Evolutionary conservation across 2,113 vertebrate genomes (phyloP), one percentile per base, ranked within the genome.

Genomic region (Charina bottae): DNA sequence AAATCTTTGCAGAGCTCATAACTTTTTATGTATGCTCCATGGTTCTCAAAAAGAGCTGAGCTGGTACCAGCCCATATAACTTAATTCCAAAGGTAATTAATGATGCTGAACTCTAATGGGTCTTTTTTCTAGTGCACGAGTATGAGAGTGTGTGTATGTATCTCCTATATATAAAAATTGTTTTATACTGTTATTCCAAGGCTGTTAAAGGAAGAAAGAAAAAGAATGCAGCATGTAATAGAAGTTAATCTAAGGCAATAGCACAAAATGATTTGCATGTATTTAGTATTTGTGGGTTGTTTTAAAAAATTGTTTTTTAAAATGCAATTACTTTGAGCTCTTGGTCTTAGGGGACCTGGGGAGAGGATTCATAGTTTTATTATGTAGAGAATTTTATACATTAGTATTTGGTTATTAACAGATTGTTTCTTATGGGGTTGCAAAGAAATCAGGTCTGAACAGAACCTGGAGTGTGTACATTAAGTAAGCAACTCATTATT

Each of bases 21-120:
- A 96, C 86, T 94, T 91, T 96, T 96, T 88, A 95, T 94, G 91
- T 91, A 59, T 90, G 94, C 94, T 96, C 83, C 88, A 93, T 88
- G 91, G 92, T 93, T 95, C 88, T 33, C 87, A 92, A 93, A 90
- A 92, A 26, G 33, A 42, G 7, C 93, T 88, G 94, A 93, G 84
- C 87, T 91, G 58, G 83, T 6, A 92, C 93, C 93, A 94, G 72
- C 93, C 92, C n/a, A 58, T 93, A 93, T 93, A 96, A 95, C 91
- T 96, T 96, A 93, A 96, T 97, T 97, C 94, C 89, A 92, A 91
- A 93, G 90, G 92, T 96, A 96, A 96, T 97, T 94, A 97, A 95
- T 87, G 93, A 94, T 90, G n/a, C 87, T 94, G 84, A 88, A 94
- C 96, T 92, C 93, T 95, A 96, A 95, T 94, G 91, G 95, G 64